phyloP scores from a whole-genome alignment of 2,888 invertebrate species.

The Portevinia maculata region DNA sequence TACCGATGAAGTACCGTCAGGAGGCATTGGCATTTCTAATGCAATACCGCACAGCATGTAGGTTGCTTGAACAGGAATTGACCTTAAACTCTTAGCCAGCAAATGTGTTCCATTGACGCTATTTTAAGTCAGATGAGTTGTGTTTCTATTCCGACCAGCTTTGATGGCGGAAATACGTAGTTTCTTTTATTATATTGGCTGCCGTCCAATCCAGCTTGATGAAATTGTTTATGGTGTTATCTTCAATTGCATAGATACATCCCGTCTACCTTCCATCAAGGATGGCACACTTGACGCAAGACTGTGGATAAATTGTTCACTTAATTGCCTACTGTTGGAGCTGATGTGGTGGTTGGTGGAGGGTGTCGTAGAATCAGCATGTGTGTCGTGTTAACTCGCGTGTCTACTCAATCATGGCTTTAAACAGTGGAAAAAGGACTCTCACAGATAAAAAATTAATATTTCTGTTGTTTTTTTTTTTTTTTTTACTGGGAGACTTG shows the following conservation, averaged over 20 bases:
- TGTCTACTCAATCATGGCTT: conserved; percentile 29
- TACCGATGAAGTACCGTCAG: conserved; percentile 29
- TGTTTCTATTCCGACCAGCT: conserved; percentile 28
- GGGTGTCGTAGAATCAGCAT: conserved; percentile 23
- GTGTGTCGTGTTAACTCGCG: conserved; percentile 46
- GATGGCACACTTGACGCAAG: conserved; percentile 28
- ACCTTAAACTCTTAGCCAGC: conserved; percentile 55
- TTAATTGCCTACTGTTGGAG: conserved; percentile 44
- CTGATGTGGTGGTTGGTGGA: not conserved
- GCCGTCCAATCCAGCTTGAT: conserved; percentile 56
- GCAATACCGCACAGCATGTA: conserved; percentile 44
- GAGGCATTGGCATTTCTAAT: conserved; percentile 54
- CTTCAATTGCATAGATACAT: not conserved
- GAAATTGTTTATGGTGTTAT: conserved; percentile 61
- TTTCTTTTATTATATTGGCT: conserved; percentile 47
- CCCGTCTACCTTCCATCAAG: too few relatives aligned
- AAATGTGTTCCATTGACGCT: conserved; percentile 12
- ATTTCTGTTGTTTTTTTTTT: too few relatives aligned
- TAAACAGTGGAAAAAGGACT: conserved; percentile 4
- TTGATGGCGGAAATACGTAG: conserved; percentile 22
- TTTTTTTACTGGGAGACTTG: conserved; percentile 49
- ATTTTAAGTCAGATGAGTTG: conserved; percentile 35
- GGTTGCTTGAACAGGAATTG: conserved; percentile 19
- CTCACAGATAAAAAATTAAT: conserved; percentile 47
- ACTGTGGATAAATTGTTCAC: conserved; percentile 63